A percentile compares a stretch with the other conserved stretches of the same genome.
phyloP scores from a whole-genome alignment of 2,888 invertebrate genomes.

The Tetramorium bicarinatum region DNA sequence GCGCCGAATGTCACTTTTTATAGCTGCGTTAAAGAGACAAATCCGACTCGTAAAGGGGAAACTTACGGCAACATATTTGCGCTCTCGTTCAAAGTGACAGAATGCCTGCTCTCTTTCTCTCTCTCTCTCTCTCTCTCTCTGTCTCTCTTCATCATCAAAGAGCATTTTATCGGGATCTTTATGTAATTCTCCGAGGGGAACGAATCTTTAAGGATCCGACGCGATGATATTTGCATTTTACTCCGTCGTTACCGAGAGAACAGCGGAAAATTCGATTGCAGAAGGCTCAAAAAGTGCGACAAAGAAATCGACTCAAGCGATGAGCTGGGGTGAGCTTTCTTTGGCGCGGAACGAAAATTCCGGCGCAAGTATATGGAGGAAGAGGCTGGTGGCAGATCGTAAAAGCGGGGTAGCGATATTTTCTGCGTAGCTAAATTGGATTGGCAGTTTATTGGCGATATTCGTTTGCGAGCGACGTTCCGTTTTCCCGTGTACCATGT shows the following conservation, averaged over 20 bases:
- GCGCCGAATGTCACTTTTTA: constrained; percentile 45
- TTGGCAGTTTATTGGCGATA: constrained; percentile 86
- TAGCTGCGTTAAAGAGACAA: constrained; percentile 49
- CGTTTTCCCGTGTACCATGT: constrained; percentile 77
- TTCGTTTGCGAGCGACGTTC: constrained; percentile 84
- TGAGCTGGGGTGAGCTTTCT: constrained; percentile 14
- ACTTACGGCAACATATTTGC: constrained; percentile 49
- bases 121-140: too few relatives aligned
- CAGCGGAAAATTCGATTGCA: constrained; percentile 50
- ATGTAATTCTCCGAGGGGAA: constrained; percentile 22
- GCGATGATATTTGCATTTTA: constrained; percentile 75
- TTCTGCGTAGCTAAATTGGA: constrained; percentile 85
- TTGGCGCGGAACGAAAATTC: constrained; percentile 21
- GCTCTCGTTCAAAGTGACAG: constrained; percentile 46
- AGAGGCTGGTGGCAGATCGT: constrained; percentile 58
- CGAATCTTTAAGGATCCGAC: constrained; percentile 11
- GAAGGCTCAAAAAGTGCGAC: constrained; percentile 12
- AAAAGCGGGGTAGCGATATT: constrained; percentile 76
- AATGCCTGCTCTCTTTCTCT: background rate
- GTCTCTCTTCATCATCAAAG: constrained; percentile 35
- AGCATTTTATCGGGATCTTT: constrained; percentile 16
- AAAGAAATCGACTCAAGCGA: constrained; percentile 21
- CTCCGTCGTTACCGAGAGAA: constrained; percentile 69
- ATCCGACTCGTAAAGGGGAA: constrained; percentile 41
- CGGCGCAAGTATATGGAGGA: constrained; percentile 13